These are phyloP conservation scores for Cliona cf. orientalis DNA, from an alignment of 37 sponge, comb jelly and placozoan species.

Conservation along the genomic window DNA sequence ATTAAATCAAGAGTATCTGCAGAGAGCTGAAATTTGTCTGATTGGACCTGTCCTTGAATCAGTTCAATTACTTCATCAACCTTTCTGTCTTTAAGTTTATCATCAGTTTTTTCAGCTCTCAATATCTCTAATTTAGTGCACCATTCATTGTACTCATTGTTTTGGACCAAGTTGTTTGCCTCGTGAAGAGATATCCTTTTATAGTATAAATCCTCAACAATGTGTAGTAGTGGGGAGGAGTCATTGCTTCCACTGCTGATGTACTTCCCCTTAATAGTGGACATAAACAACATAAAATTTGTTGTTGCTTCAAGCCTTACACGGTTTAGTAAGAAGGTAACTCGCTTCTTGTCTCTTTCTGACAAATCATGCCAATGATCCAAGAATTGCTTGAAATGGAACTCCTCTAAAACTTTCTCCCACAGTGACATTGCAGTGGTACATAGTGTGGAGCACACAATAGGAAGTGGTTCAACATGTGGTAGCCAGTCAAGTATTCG, in stretches of 20 bases:
- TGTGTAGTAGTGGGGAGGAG: neutral
- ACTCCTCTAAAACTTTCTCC: neutral
- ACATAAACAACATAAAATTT: neutral
- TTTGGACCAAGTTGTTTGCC: neutral
- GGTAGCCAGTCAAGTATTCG: neutral
- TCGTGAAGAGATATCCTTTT: neutral
- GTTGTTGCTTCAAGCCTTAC: neutral
- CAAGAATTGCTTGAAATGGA: neutral
- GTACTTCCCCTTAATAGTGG: neutral
- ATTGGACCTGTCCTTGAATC: neutral
- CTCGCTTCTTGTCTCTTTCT: neutral
- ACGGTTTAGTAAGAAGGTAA: neutral
- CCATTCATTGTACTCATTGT: neutral
- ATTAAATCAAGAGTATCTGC: neutral
- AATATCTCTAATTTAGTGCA: neutral
- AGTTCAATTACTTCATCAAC: neutral
- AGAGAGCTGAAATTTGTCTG: neutral
- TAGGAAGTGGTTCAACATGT: neutral
- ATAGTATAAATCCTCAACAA: neutral
- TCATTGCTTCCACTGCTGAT: neutral
- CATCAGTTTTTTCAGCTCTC: neutral
- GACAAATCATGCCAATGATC: neutral
- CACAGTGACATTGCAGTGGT: neutral
- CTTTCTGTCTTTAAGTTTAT: neutral
- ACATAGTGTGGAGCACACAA: neutral